Evolutionary conservation across 2,888 invertebrate genomes (phyloP).

Genomic region (Eledona agricola): DNA sequence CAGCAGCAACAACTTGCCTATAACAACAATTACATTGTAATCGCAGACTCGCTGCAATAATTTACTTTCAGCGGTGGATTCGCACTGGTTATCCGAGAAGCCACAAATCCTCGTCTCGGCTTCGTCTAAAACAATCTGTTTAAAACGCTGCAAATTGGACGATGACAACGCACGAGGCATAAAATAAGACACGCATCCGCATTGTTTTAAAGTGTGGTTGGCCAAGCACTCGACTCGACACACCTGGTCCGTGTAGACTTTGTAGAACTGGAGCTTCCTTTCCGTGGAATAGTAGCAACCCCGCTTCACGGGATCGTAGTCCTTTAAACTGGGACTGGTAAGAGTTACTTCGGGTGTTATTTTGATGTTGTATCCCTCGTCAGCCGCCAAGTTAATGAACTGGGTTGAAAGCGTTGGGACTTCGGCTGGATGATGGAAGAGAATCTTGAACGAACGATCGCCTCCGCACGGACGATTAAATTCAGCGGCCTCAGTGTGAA

Average conservation of each 20-base stretch:
- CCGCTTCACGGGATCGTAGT: slow-evolving; percentile 1
- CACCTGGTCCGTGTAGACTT: slow-evolving; percentile 6
- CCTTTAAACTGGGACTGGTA: background rate
- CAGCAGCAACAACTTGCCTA: too few relatives aligned
- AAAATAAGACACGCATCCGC: slow-evolving; percentile 5
- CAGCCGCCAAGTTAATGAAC: background rate
- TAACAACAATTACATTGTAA: too few relatives aligned
- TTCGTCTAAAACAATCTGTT: background rate
- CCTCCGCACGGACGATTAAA: background rate
- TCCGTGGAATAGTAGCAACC: slow-evolving; percentile 1
- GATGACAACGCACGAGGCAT: background rate
- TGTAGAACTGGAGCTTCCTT: slow-evolving; percentile 3
- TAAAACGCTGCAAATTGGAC: background rate
- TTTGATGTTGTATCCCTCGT: background rate
- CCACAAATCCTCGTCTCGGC: background rate
- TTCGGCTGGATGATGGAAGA: slow-evolving; percentile 14
- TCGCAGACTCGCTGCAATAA: too few relatives aligned
- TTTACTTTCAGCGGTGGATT: background rate
- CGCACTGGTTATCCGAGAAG: background rate
- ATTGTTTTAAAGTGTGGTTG: background rate
- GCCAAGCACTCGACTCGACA: slow-evolving; percentile 2
- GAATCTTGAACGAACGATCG: background rate
- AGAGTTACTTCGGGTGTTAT: slow-evolving; percentile 3
- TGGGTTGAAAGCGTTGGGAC: background rate
- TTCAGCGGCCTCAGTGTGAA: too few relatives aligned